Evolutionary conservation across 2,797 vertebrate genomes (phyloP).

Genomic region (Anguilla anguilla): DNA sequence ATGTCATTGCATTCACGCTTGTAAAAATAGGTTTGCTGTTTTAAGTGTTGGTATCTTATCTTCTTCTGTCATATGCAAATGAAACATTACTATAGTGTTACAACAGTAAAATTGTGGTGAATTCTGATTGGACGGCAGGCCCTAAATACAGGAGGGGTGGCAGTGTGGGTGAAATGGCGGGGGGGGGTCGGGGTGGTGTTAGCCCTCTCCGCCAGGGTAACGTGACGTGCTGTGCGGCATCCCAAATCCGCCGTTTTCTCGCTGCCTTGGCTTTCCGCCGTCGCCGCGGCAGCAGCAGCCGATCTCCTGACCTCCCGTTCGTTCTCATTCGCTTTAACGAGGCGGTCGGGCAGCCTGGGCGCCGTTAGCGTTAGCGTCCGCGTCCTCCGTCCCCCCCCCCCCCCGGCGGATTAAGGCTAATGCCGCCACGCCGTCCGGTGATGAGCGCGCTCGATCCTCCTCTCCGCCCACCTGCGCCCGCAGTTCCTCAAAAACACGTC

Average conservation of each 20-base stretch:
- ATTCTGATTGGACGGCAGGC: too few species aligned
- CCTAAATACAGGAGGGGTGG: too few species aligned
- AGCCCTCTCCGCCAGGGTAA: too few species aligned
- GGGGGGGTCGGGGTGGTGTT: neutral
- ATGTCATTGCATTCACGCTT: neutral
- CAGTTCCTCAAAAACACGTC: neutral
- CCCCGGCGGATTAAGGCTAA: conserved; percentile 2
- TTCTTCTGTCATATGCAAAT: neutral
- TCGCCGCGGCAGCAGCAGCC: too few species aligned
- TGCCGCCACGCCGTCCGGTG: neutral
- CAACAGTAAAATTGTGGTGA: too few species aligned
- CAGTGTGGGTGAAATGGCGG: too few species aligned
- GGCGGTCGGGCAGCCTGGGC: neutral
- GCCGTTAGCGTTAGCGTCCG: neutral
- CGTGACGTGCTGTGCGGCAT: too few species aligned
- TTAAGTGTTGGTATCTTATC: neutral
- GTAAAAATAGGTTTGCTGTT: conserved; percentile 34
- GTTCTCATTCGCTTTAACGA: neutral
- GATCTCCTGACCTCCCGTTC: neutral
- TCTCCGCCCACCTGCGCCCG: neutral
- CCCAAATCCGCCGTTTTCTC: neutral
- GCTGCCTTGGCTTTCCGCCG: neutral
- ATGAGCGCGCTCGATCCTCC: neutral
- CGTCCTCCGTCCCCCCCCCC: neutral
- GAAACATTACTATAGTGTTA: too few species aligned